phyloP scores from a whole-genome alignment of 2,888 invertebrate species.

The Cheilosia vulpina region DNA sequence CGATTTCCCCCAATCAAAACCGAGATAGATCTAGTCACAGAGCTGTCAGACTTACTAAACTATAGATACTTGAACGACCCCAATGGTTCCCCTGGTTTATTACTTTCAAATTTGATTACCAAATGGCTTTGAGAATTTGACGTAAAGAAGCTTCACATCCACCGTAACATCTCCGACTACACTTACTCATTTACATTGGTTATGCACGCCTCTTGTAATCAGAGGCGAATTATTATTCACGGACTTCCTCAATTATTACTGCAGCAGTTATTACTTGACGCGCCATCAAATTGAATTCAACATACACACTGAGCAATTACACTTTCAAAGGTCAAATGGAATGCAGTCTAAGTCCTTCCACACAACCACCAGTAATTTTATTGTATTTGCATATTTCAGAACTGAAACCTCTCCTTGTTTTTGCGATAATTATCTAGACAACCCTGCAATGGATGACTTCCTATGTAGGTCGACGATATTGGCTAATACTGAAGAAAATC shows the following conservation, averaged over 20 bases:
- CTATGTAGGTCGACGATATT: constrained; percentile 43
- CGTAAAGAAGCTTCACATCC: too few relatives aligned
- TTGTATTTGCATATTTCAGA: constrained; percentile 58
- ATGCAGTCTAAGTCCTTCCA: background rate
- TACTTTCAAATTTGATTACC: too few relatives aligned
- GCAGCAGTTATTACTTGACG: constrained; percentile 40
- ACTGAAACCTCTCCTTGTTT: constrained; percentile 54
- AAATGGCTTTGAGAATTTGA: too few relatives aligned
- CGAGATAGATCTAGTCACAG: too few relatives aligned
- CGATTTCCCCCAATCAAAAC: too few relatives aligned
- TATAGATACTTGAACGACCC: too few relatives aligned
- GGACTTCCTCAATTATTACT: constrained; percentile 3
- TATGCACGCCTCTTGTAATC: background rate
- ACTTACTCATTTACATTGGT: too few relatives aligned
- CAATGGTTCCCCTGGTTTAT: too few relatives aligned
- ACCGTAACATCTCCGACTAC: too few relatives aligned
- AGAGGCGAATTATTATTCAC: constrained; percentile 11
- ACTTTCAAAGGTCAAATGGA: constrained; percentile 54
- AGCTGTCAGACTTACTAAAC: too few relatives aligned
- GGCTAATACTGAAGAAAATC: constrained; percentile 15
- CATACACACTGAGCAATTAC: constrained; percentile 24
- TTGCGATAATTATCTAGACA: constrained; percentile 71
- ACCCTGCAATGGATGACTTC: constrained; percentile 52
- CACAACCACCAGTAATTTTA: constrained; percentile 42
- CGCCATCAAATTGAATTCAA: constrained; percentile 51